phyloP scores from a whole-genome alignment of 2,797 vertebrate genomes.

The Propithecus perrieri region DNA sequence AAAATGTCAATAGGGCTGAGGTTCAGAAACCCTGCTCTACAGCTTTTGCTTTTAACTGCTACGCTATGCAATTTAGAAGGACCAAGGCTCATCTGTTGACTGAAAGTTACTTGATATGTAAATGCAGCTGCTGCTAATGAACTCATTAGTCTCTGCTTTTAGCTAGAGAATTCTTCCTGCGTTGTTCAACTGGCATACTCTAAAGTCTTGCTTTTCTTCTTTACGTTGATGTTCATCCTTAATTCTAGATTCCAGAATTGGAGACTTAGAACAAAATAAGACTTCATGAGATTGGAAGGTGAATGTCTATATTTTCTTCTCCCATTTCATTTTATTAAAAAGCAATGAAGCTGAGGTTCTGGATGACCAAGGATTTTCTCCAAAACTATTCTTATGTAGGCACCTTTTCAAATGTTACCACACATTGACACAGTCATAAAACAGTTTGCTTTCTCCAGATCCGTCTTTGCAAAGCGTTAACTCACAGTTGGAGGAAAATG shows the following conservation, averaged over 20 bases:
- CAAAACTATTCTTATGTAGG: background rate
- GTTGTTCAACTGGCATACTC: background rate
- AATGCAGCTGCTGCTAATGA: background rate
- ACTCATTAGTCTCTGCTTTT: background rate
- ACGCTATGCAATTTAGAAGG: background rate
- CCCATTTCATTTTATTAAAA: background rate
- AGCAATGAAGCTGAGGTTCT: background rate
- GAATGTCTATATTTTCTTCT: background rate
- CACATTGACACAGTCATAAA: background rate
- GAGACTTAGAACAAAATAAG: slow-evolving; percentile 16
- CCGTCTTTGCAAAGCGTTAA: slow-evolving; percentile 30
- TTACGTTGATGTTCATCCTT: background rate
- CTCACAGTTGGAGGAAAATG: slow-evolving; percentile 24
- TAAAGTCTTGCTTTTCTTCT: background rate
- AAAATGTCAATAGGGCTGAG: background rate
- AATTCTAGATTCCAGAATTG: background rate
- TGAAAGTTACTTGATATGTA: background rate
- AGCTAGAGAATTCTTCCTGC: background rate
- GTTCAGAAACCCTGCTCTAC: background rate
- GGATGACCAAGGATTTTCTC: background rate
- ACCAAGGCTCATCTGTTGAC: background rate
- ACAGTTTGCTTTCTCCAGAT: slow-evolving; percentile 6
- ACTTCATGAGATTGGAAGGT: background rate
- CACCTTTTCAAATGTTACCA: slow-evolving; percentile 29
- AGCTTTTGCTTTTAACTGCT: background rate